Evolutionary conservation across 2,797 vertebrate species (phyloP).

Genomic region (Gallirallus australis): DNA sequence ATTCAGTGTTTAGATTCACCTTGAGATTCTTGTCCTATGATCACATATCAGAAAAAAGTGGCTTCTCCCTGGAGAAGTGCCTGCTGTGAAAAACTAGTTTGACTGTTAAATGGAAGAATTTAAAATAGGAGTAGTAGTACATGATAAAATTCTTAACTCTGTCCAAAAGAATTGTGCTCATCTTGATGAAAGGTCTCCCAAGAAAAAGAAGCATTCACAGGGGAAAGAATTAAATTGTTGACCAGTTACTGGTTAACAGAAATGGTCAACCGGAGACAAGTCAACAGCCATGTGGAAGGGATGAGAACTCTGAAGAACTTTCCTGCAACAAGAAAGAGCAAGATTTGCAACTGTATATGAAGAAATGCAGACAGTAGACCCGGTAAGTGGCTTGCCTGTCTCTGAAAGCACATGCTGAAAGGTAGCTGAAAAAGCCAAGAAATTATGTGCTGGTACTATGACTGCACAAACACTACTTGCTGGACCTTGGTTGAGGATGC

Average conservation of each 20-base stretch:
- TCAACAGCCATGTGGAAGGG: background rate
- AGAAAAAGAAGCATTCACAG: background rate
- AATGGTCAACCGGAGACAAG: background rate
- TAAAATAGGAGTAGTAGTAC: background rate
- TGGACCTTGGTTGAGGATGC: background rate
- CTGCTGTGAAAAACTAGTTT: background rate
- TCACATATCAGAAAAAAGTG: background rate
- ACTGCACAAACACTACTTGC: background rate
- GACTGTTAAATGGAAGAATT: background rate
- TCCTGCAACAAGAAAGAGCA: background rate
- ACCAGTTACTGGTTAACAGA: background rate
- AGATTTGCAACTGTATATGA: fast-evolving
- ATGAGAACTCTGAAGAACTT: background rate
- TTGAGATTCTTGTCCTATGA: background rate
- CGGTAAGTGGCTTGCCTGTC: background rate
- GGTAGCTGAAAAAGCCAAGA: background rate
- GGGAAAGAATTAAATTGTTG: background rate
- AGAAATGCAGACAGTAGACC: background rate
- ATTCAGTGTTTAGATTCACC: background rate
- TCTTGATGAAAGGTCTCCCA: background rate
- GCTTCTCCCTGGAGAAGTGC: background rate
- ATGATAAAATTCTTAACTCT: background rate
- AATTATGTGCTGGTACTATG: background rate
- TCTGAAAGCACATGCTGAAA: background rate
- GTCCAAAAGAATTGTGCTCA: background rate